Evolutionary conservation across 2,113 vertebrate genomes (phyloP), one percentile per base, ranked within the genome.

Genomic region (Rynchops niger): DNA sequence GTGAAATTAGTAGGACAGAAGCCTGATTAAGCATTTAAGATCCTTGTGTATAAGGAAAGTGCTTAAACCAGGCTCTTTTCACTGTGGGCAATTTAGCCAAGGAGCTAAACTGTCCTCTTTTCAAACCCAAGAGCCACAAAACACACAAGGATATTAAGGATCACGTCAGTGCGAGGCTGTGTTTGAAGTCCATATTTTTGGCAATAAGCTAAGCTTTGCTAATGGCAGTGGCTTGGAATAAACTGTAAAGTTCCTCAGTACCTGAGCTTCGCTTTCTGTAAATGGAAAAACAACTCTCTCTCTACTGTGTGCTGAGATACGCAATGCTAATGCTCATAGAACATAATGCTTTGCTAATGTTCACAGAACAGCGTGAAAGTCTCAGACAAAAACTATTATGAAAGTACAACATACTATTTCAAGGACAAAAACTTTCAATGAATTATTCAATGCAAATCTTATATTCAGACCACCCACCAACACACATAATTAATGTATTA

Each of bases 341-440:
- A 55, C 49, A 23, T 7, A 30, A 56, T 32, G 34, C 40, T 62
- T 45, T 56, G 25, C 36, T 65, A 62, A 56, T 38, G 30, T 49
- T 56, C 13, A 16, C 14, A 61, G 42, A 66, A 50, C 4, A 52
- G n/a, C 22, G 20, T 52, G 38, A 43, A 87, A 88, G 13, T 56
- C 76, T 77, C 36, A 52, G 27, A 53, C 34, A 87, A 83, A 95
- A 91, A 55, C 4, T 67, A 67, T 20, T 76, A 49, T 5, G 7
- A 86, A 95, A 81, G 27, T 36, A 52, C 8, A 87, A 47, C 43
- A 67, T 47, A 78, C 22, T 67, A 83, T 97, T 89, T 94, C 88
- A 92, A 92, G 73, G 81, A 63, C 70, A 95, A 95, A 92, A 94
- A n/a, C 27, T 79, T 95, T 47, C 42, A 89, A 15, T 82, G 84